Evolutionary conservation across 2,888 invertebrate genomes (phyloP).

Genomic region (Perithous albicinctus): DNA sequence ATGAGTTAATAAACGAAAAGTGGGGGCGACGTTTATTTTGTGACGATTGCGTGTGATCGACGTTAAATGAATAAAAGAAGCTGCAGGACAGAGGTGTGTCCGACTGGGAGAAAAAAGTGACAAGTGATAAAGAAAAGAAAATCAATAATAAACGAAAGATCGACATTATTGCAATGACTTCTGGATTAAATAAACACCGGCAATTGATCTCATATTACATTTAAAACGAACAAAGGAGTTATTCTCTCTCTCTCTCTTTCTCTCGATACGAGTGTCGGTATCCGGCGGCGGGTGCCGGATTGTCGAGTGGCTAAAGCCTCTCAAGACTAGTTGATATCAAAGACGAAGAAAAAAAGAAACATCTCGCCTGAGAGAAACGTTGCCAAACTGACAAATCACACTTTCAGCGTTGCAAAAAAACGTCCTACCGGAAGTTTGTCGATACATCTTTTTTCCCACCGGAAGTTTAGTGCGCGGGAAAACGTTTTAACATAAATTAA

Average conservation of each 20-base stretch:
- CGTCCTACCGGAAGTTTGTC: slow-evolving; percentile 8
- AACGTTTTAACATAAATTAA: no score
- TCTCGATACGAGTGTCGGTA: slow-evolving; percentile 60
- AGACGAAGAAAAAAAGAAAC: slow-evolving; percentile 2
- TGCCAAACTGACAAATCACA: not conserved
- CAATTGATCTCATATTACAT: slow-evolving; percentile 9
- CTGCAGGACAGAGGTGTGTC: slow-evolving; percentile 59
- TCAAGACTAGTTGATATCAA: slow-evolving; percentile 45
- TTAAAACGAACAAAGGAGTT: not conserved
- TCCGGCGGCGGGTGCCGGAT: slow-evolving; percentile 65
- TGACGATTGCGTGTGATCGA: not conserved
- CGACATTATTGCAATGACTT: not conserved
- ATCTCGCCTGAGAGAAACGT: not conserved
- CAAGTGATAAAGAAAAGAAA: not conserved
- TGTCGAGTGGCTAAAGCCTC: slow-evolving; percentile 46
- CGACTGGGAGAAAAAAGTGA: slow-evolving; percentile 61
- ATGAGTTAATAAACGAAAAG: no score
- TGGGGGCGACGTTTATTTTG: not conserved
- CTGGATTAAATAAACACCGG: not conserved
- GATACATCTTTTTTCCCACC: no score
- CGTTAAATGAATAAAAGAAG: slow-evolving; percentile 63
- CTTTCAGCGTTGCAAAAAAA: not conserved
- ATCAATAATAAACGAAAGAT: not conserved
- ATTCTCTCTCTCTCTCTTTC: no score
- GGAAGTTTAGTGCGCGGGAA: slow-evolving; percentile 15